Percentiles rank a stretch among this genome's conserved stretches.
Evolutionary conservation across 2,113 vertebrate species (phyloP).

Genomic region (Vanacampus margaritifer): DNA sequence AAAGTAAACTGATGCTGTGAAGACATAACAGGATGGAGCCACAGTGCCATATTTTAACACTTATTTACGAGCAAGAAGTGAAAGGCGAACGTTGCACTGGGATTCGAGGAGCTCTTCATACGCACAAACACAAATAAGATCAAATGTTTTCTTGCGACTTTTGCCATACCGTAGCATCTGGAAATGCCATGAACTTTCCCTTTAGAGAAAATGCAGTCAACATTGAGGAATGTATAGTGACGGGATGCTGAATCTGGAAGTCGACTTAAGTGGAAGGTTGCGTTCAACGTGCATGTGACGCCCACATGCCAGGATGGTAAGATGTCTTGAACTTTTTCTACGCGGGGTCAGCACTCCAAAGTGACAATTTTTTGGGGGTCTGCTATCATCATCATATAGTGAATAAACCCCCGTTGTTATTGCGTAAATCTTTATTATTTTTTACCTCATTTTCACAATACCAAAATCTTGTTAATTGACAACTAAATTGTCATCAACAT

Average conservation of each 20-base stretch:
- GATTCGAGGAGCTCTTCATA: slow-evolving; percentile 28
- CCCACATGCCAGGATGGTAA: slow-evolving; percentile 47
- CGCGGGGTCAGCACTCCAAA: background rate
- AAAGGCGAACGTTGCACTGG: slow-evolving; percentile 28
- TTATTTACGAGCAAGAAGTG: slow-evolving; percentile 37
- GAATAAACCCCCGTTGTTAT: background rate
- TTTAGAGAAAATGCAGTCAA: slow-evolving; percentile 47
- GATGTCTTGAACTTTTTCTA: too few relatives aligned
- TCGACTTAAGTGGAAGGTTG: background rate
- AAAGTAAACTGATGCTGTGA: slow-evolving; percentile 20
- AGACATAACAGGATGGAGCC: slow-evolving; percentile 27
- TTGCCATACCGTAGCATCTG: slow-evolving; percentile 53
- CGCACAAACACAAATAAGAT: slow-evolving; percentile 8
- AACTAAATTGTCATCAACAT: background rate
- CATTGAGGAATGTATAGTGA: slow-evolving; percentile 54
- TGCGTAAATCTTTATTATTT: too few relatives aligned
- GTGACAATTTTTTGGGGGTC: background rate
- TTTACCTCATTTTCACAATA: background rate
- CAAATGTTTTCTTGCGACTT: slow-evolving; percentile 29
- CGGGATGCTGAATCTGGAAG: slow-evolving; percentile 41
- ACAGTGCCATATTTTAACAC: slow-evolving; percentile 18
- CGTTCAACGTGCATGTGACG: slow-evolving; percentile 51
- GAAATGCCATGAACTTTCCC: slow-evolving; percentile 57
- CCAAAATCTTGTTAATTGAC: background rate
- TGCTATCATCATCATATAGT: background rate